Base-by-base conservation (phyloP, 2,113 vertebrate genomes). In the Phrynocephalus versicolor region DNA sequence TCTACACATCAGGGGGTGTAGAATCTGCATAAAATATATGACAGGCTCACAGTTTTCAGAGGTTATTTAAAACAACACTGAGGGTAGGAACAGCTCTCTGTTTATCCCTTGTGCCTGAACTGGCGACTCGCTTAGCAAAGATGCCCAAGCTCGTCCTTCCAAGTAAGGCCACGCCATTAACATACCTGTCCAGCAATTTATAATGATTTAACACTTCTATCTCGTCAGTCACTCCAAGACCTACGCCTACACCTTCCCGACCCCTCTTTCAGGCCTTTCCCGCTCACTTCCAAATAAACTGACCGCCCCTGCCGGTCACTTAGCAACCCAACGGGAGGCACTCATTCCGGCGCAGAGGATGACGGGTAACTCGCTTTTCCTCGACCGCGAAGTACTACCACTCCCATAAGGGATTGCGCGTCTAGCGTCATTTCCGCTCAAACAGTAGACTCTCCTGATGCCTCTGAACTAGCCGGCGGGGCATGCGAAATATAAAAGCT, bases 211-310 rank as follows among this genome's bases (percentile, higher is more conserved):
- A 6, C 72, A 21, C 3, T 41, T 45, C 39, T 41, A 37, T 13
- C 25, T 25, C 23, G 37, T 27, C 23, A 74, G 23, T 27, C 39
- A 25, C 15, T n/a, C n/a, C n/a, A n/a, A n/a, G n/a, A n/a, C 16
- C 72, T 27, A 37, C 72, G 45, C 39, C 39, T 25, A 13, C 39
- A 7, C 72, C 13, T 21, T 25, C 30, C 8, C 74, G 3, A 18
- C 16, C 19, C 18, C 1, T 23, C 18, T 16, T 51, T 83, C 82
- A 69, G 87, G 7, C 70, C 79, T 90, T 89, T 93, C 88, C 89
- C 91, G 58, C 90, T 57, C 92, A 90, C 76, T 88, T 84, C 87
- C 80, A 90, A 84, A 94, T 87, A 92, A 93, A 93, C 88, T 81
- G 87, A 78, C 89, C 89, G 91, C 91, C 79, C n/a, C 77, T 67